Base-by-base conservation (phyloP, 2,113 vertebrate species). In the Motacilla alba region DNA sequence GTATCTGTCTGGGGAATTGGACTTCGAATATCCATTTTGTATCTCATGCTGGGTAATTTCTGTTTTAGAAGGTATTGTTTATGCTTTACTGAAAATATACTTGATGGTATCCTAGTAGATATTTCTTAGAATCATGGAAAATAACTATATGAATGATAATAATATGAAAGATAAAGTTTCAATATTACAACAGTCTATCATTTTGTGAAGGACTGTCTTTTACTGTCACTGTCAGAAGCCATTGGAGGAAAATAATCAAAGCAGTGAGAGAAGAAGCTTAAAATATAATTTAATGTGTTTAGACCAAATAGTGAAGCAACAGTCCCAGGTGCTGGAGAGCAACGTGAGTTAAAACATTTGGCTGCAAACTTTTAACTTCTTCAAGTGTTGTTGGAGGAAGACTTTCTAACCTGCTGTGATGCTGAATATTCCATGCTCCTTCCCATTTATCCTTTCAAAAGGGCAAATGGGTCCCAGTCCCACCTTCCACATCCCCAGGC, bases 41-140 rank as follows among this genome's bases (percentile, higher is more conserved):
- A 41, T 87, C 89, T 82, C 37, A 8, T 64, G n/a, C 75, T 53
- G 67, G 17, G 46, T 83, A 58, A 67, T 92, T 92, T 83, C 30
- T n/a, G 66, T 77, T 88, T 58, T 33, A 62, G 53, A 83, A 95
- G 28, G 37, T 83, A 52, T 19, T 87, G 33, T 83, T 85, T 66
- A n/a, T 93, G 21, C 55, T 88, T 94, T 58, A 63, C 69, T 86
- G 75, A 83, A 83, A 88, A 93, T 73, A 67, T n/a, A 39, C 37
- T 33, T 80, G 41, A 62, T 73, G 33, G 9, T 77, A 13, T 83
- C 27, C 37, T n/a, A 24, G 70, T 44, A 69, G 67, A 27, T 88
- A 66, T 58, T 90, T 88, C 63, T 66, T 87, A 84, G 74, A 70
- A 56, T 94, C 17, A 41, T 55, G 17, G 46, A 62, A 88, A 88